Conservation (phyloP, 2,113 vertebrate genomes). For the Phoxinus phoxinus region DNA sequence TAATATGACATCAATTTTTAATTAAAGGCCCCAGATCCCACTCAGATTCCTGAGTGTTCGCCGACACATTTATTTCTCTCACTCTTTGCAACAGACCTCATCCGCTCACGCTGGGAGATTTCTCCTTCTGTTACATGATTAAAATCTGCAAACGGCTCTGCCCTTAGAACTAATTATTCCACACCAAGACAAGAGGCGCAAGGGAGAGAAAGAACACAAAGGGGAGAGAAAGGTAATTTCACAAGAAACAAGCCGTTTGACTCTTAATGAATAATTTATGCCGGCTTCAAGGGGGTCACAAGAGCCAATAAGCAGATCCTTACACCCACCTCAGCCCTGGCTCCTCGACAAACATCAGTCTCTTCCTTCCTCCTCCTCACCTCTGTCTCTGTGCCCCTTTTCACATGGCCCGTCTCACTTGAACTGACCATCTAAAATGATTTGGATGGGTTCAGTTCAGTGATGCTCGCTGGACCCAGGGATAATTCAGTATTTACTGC, state of each 20-base stretch:
- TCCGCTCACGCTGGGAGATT: slow-evolving; percentile 71
- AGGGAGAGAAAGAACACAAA: slow-evolving; percentile 52
- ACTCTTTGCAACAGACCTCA: slow-evolving; percentile 59
- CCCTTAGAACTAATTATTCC: slow-evolving; percentile 78
- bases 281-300: slow-evolving; percentile 64
- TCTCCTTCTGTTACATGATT: slow-evolving; percentile 72
- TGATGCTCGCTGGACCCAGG: slow-evolving; percentile 49
- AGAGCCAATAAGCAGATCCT: slow-evolving; percentile 58
- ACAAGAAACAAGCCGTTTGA: slow-evolving; percentile 75
- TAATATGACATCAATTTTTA: slow-evolving; percentile 80
- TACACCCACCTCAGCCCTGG: neutral
- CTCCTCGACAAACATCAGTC: slow-evolving; percentile 6
- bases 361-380: neutral
- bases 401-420: neutral
- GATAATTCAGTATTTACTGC: slow-evolving; percentile 68
- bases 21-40: slow-evolving; percentile 71
- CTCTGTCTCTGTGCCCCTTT: neutral
- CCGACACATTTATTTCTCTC: slow-evolving; percentile 56
- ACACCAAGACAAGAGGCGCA: slow-evolving; percentile 51
- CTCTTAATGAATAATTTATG: slow-evolving; percentile 78
- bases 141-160: slow-evolving; percentile 73
- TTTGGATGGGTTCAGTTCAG: slow-evolving; percentile 59
- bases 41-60: slow-evolving; percentile 72
- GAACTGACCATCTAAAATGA: slow-evolving; percentile 17
- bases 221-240: slow-evolving; percentile 69